These are phyloP conservation scores for Eutolmus rufibarbis DNA, from an alignment of 2,888 invertebrate genomes.

Conservation along the genomic window DNA sequence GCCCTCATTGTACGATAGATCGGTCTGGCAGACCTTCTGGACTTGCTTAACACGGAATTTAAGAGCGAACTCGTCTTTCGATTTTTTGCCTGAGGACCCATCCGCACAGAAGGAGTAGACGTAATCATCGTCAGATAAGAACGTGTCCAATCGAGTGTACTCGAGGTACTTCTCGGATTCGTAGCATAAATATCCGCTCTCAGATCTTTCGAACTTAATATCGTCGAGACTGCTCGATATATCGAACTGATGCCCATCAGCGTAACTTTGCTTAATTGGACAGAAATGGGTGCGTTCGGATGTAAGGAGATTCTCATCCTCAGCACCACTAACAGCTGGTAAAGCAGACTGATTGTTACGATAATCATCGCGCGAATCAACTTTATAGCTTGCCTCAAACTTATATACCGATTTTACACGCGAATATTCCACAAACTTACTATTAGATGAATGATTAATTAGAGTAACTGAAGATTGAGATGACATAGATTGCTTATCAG, in stretches of 20 bases:
- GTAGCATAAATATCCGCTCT: constrained; percentile 69
- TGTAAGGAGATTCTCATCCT: constrained; percentile 74
- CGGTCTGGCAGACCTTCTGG: constrained; percentile 69
- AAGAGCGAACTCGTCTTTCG: constrained; percentile 65
- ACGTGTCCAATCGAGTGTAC: constrained; percentile 53
- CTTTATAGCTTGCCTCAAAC: constrained; percentile 12
- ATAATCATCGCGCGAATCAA: background rate
- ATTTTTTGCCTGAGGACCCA: background rate
- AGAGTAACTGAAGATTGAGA: constrained; percentile 50
- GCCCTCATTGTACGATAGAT: constrained; percentile 49
- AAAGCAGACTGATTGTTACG: background rate
- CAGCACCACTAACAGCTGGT: constrained; percentile 41
- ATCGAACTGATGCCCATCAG: constrained; percentile 78
- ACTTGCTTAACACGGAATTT: constrained; percentile 73
- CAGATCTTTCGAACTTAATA: constrained; percentile 72
- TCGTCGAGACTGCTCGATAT: constrained; percentile 70
- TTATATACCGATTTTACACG: constrained; percentile 51
- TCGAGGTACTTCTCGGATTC: constrained; percentile 63
- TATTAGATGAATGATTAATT: constrained; percentile 54
- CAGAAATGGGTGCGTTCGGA: constrained; percentile 84
- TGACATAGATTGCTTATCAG: constrained; percentile 44
- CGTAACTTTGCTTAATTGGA: constrained; percentile 74
- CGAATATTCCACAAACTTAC: constrained; percentile 55
- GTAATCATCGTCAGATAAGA: constrained; percentile 52
- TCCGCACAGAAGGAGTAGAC: background rate